Percentiles rank a stretch among this genome's conserved stretches.
Evolutionary conservation across 2,113 vertebrate genomes (phyloP).

Genomic region (Calonectris borealis): DNA sequence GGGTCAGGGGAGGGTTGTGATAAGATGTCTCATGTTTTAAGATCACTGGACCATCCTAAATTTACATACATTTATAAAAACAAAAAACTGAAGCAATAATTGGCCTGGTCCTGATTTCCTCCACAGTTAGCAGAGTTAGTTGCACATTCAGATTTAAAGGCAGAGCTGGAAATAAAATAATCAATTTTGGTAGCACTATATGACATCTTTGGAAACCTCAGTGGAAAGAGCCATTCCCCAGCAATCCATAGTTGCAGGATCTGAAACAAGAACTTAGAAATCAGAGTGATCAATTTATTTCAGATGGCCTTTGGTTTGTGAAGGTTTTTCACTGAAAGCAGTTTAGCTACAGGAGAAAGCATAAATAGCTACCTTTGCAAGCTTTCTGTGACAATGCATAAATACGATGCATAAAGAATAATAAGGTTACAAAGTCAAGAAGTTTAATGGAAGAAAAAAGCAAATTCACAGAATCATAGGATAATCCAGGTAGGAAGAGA

Average conservation of each 20-base stretch:
- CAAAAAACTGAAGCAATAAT: not conserved
- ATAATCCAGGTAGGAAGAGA: not conserved
- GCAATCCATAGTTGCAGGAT: not conserved
- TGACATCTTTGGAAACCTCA: not conserved
- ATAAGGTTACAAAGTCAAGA: not conserved
- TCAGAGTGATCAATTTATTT: not conserved
- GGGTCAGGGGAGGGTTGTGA: not conserved
- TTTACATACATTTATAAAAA: not conserved
- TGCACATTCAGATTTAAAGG: not conserved
- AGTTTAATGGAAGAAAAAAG: not conserved
- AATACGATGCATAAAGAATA: not conserved
- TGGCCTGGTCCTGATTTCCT: not conserved
- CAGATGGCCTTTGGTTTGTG: not conserved
- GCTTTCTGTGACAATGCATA: not conserved
- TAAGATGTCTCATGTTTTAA: not conserved
- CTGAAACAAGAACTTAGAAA: not conserved
- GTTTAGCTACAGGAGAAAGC: not conserved
- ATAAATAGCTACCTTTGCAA: not conserved
- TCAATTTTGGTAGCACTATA: not conserved
- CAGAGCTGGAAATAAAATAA: not conserved
- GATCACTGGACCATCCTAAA: not conserved
- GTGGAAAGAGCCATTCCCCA: not conserved
- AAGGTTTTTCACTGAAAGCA: not conserved
- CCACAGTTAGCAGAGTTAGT: not conserved
- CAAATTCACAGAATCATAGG: not conserved